Conservation (phyloP, 2,888 invertebrate species). For the Spilosoma lubricipeda region DNA sequence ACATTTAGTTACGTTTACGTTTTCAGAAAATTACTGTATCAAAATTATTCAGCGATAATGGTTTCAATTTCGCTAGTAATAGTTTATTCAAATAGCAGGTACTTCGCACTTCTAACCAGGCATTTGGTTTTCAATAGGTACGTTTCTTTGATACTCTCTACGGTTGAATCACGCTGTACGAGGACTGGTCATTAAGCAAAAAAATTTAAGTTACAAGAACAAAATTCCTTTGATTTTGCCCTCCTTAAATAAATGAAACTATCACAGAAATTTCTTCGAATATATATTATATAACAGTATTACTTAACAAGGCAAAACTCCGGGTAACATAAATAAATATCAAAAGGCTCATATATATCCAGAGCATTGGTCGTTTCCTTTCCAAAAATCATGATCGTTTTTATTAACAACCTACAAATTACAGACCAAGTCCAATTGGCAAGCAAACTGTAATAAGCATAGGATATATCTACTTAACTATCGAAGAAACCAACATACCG, state of each 20-base stretch:
- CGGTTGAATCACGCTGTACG: too few relatives aligned
- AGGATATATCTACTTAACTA: slow-evolving; percentile 69
- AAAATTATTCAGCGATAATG: too few relatives aligned
- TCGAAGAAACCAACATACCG: slow-evolving; percentile 71
- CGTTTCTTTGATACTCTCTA: too few relatives aligned
- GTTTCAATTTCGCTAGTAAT: too few relatives aligned
- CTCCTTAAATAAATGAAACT: background rate
- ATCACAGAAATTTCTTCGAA: background rate
- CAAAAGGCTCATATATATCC: slow-evolving; percentile 3
- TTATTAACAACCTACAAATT: slow-evolving; percentile 32
- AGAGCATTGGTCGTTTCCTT: slow-evolving; percentile 21
- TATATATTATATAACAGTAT: background rate
- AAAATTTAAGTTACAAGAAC: too few relatives aligned
- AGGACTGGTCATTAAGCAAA: too few relatives aligned
- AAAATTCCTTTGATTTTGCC: background rate
- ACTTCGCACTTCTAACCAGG: too few relatives aligned
- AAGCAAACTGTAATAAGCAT: slow-evolving; percentile 57
- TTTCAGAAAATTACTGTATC: too few relatives aligned
- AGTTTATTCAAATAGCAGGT: too few relatives aligned
- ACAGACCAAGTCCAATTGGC: slow-evolving; percentile 46
- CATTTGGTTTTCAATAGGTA: too few relatives aligned
- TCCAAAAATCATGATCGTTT: slow-evolving; percentile 45
- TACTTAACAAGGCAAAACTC: slow-evolving; percentile 3
- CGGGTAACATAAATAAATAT: slow-evolving; percentile 18
- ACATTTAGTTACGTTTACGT: too few relatives aligned